Conservation (phyloP, 35 echinoderm and acorn worm species). For the Ophioderma brevispina region DNA sequence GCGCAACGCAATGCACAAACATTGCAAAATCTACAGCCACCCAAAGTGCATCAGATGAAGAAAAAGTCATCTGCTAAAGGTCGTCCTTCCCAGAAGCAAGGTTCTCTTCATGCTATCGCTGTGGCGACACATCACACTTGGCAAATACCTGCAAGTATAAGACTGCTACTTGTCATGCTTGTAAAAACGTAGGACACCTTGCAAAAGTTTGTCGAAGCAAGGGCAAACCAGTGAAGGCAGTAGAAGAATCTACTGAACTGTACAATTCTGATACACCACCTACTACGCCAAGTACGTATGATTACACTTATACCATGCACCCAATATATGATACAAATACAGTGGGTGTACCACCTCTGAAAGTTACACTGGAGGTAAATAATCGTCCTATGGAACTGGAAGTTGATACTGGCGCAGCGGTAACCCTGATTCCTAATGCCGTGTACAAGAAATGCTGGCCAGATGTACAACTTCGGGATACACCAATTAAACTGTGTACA, state of each 20-base stretch:
- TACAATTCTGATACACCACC: too few species aligned
- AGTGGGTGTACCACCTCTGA: too few species aligned
- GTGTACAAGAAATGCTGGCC: too few species aligned
- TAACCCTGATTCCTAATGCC: too few species aligned
- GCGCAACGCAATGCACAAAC: not conserved
- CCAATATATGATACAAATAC: too few species aligned
- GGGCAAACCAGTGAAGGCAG: not conserved
- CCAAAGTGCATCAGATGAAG: not conserved
- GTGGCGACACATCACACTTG: not conserved
- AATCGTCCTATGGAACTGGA: too few species aligned
- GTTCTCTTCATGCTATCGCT: constrained; percentile 6
- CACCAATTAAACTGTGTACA: not conserved
- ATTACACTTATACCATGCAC: not conserved
- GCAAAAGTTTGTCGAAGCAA: too few species aligned
- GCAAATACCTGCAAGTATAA: constrained; percentile 15
- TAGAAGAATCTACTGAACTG: too few species aligned
- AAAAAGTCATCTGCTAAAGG: not conserved
- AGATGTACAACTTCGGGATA: too few species aligned
- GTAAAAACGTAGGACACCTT: constrained; percentile 39
- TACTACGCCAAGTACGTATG: not conserved
- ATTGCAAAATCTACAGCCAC: not conserved
- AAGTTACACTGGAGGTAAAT: too few species aligned
- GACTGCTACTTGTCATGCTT: not conserved
- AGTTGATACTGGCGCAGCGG: too few species aligned
- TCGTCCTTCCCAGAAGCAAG: too few species aligned